Base-by-base conservation (phyloP, 2,113 vertebrate species). In the Ornithorhynchus anatinus region DNA sequence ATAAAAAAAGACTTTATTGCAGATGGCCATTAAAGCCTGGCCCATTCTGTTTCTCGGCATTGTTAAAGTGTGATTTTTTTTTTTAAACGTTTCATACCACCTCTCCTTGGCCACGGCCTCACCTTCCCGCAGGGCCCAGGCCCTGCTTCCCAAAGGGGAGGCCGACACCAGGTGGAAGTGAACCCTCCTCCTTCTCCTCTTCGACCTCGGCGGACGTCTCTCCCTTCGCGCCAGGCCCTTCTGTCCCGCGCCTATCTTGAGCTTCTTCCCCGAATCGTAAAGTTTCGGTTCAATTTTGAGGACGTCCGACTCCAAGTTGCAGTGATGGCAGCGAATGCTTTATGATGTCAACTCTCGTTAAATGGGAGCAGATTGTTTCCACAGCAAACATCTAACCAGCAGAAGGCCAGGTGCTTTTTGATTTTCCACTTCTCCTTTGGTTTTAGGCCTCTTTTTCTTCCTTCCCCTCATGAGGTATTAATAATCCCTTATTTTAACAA, bases 1-100 rank as follows among this genome's bases (percentile, higher is more conserved):
- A 92, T 92, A 94, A 92, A 93, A 92, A 87, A 86, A 89, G 88
- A 83, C 81, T 91, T 92, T 90, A 81, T 84, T 86, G 62, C 85
- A 89, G 64, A 83, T 67, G 84, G 82, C 58, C 71, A 80, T 90
- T 92, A 92, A 94, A 92, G 86, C 44, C n/a, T 72, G 73, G 88
- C 75, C 86, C 82, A 32, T 89, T 91, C 81, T 77, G 68, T 86
- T 91, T 87, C 79, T 82, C 69, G 0, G 77, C 91, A 87, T 90
- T 90, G 91, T 92, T 85, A 91, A 92, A 90, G 80, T 63, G 67
- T 61, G 82, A 71, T 75, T 72, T 74, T 90, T n/a, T n/a, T n/a
- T 88, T 90, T 69, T 23, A 85, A 85, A 80, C 43, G 35, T 88
- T 90, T 90, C 81, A 69, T 85, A 78, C 87, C 79, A 84, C 80